These are phyloP conservation scores for Pipra filicauda DNA, from an alignment of 2,113 vertebrate species.

Conservation along the genomic window DNA sequence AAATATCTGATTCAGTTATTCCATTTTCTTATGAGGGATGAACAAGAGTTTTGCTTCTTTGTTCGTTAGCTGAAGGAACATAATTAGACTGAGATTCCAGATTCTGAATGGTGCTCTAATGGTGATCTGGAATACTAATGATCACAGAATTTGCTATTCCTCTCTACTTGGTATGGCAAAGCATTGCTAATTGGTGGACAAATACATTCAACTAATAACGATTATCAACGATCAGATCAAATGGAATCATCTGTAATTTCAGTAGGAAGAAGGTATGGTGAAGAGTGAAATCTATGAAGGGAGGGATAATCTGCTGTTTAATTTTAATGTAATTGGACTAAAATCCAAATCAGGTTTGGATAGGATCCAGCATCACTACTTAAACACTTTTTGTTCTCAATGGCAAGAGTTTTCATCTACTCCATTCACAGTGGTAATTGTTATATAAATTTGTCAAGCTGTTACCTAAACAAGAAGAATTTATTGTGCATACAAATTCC, in stretches of 20 bases:
- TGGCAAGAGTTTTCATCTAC: background rate
- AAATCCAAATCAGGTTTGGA: background rate
- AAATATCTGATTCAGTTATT: background rate
- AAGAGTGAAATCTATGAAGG: background rate
- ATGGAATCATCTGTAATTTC: background rate
- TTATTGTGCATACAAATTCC: background rate
- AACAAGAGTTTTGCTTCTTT: background rate
- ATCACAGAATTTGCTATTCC: background rate
- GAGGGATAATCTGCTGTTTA: background rate
- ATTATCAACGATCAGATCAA: background rate
- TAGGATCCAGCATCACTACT: background rate
- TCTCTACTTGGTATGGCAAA: background rate
- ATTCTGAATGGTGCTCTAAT: background rate
- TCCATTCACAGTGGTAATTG: background rate
- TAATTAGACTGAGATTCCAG: background rate
- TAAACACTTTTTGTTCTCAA: background rate
- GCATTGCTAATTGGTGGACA: background rate
- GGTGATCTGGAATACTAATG: background rate
- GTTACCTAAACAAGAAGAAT: slow-evolving; percentile 39
- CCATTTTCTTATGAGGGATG: background rate
- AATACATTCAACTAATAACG: background rate
- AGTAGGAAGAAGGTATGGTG: background rate
- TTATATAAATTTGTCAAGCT: background rate
- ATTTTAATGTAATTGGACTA: background rate
- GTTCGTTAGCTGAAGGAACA: background rate